Percentiles rank a stretch among this genome's conserved stretches.
These are phyloP conservation scores for Monodelphis domestica DNA, from an alignment of 2,797 vertebrate genomes.

Conservation along the genomic window DNA sequence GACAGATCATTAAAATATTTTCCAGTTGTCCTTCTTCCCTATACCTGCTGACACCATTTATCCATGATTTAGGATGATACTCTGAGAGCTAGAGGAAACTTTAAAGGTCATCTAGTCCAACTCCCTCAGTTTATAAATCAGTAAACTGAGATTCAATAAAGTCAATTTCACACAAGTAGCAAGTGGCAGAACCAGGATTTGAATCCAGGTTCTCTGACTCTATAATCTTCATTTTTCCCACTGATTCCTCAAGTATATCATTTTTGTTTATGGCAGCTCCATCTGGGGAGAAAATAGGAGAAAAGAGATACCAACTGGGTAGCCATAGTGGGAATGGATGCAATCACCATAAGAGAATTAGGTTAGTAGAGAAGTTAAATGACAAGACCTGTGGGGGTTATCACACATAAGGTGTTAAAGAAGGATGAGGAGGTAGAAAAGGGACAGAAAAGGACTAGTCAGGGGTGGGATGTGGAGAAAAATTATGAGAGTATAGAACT, in stretches of 20 bases:
- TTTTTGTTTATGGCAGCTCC: not conserved
- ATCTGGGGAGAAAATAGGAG: not conserved
- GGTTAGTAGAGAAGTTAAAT: not conserved
- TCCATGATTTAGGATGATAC: not conserved
- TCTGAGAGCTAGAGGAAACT: not conserved
- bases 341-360: not conserved
- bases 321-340: not conserved
- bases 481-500: not conserved
- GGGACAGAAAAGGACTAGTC: not conserved
- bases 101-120: not conserved
- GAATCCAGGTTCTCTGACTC: not conserved
- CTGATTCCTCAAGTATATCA: not conserved
- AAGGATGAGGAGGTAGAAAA: not conserved
- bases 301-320: not conserved
- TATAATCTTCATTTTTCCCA: not conserved
- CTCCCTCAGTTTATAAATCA: not conserved
- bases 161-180: not conserved
- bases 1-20: not conserved
- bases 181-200: not conserved
- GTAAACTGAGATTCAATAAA: not conserved
- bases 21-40: not conserved
- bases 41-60: fast-evolving
- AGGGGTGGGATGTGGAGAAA: not conserved
- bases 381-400: not conserved
- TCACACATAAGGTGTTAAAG: not conserved